A percentile compares a stretch with the other conserved stretches of the same genome.
phyloP scores from a whole-genome alignment of 2,113 vertebrate genomes.

The Scartelaos histophorus region DNA sequence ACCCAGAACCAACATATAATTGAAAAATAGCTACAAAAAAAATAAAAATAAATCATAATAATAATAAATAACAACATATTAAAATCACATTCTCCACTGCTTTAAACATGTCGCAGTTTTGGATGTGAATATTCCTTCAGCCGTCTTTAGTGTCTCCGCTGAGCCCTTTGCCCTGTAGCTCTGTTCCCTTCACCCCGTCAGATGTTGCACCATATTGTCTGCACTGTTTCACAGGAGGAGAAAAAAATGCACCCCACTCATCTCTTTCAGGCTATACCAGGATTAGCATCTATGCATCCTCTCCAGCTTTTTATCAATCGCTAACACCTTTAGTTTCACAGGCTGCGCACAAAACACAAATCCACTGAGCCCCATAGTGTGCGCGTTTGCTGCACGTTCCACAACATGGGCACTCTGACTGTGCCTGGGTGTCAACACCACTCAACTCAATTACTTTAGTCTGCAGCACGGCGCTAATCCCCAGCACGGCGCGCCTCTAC shows the following conservation, averaged over 20 bases:
- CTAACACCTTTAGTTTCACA: slow-evolving; percentile 61
- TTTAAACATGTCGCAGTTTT: slow-evolving; percentile 10
- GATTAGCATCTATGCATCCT: slow-evolving; percentile 58
- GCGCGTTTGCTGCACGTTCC: slow-evolving; percentile 55
- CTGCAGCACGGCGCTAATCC: slow-evolving; percentile 73
- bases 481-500: slow-evolving; percentile 40
- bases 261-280: slow-evolving; percentile 32
- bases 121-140: slow-evolving; percentile 31
- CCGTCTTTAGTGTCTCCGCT: slow-evolving; percentile 18
- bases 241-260: slow-evolving; percentile 36
- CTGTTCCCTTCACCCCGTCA: slow-evolving; percentile 32
- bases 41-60: not conserved
- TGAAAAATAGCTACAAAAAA: no score
- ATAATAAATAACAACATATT: not conserved
- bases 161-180: slow-evolving; percentile 21
- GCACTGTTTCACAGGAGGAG: slow-evolving; percentile 48
- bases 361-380: slow-evolving; percentile 43
- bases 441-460: slow-evolving; percentile 75
- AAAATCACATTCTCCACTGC: not conserved
- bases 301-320: slow-evolving; percentile 54
- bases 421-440: slow-evolving; percentile 65
- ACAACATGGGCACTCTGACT: slow-evolving; percentile 66
- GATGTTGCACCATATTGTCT: slow-evolving; percentile 64
- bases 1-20: not conserved
- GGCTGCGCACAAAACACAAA: slow-evolving; percentile 52